phyloP scores from a whole-genome alignment of 2,113 vertebrate species.

The Bagarius yarrelli region DNA sequence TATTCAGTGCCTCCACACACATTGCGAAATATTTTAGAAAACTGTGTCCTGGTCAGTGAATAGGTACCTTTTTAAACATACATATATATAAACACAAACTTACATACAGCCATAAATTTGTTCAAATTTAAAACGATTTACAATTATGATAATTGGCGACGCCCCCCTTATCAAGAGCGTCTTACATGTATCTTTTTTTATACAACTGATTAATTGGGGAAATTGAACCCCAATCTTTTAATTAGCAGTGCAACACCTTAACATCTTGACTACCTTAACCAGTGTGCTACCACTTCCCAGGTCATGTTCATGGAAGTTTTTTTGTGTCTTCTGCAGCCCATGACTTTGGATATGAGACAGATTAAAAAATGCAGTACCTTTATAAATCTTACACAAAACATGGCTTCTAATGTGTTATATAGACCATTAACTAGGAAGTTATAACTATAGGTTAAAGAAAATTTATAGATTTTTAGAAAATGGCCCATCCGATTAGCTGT shows the following conservation, averaged over 20 bases:
- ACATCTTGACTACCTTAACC: too few species aligned
- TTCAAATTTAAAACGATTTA: too few species aligned
- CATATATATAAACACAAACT: background rate
- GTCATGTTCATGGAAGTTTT: background rate
- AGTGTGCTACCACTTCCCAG: background rate
- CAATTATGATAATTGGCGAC: too few species aligned
- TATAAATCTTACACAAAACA: background rate
- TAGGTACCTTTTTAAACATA: background rate
- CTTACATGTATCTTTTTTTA: too few species aligned
- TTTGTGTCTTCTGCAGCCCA: background rate
- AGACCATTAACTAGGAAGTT: background rate
- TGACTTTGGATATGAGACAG: background rate
- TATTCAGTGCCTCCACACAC: slow-evolving; percentile 62
- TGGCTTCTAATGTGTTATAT: background rate
- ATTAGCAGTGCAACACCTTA: too few species aligned
- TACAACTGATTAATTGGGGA: slow-evolving; percentile 1
- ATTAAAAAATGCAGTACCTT: background rate
- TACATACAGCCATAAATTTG: background rate
- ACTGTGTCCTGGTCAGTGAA: slow-evolving; percentile 60
- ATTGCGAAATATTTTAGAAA: slow-evolving; percentile 61
- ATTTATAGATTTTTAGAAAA: too few species aligned
- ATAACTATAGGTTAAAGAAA: too few species aligned
- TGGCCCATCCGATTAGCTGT: too few species aligned
- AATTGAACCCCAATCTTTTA: too few species aligned
- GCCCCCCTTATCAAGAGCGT: too few species aligned